A percentile compares a stretch with the other conserved stretches of the same genome.
phyloP scores from a whole-genome alignment of 2,797 vertebrate species.

The Sandelia bainsii region DNA sequence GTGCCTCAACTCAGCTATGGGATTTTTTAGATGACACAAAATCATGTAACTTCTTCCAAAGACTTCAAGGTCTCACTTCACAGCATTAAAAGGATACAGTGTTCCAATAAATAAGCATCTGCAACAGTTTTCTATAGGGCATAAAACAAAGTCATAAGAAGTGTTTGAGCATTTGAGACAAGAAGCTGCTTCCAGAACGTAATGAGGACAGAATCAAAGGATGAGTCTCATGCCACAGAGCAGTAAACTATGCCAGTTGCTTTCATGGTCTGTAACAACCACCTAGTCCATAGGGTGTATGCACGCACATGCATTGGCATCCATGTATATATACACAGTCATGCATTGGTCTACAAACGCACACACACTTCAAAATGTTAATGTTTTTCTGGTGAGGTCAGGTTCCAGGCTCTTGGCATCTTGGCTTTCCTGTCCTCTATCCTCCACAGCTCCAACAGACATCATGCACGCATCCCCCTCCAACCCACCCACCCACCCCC shows the following conservation, averaged over 20 bases:
- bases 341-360: constrained; percentile 34
- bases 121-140: constrained; percentile 33
- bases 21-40: constrained; percentile 46
- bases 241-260: constrained; percentile 70
- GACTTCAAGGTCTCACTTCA: constrained; percentile 30
- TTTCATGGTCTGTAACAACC: constrained; percentile 70
- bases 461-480: constrained; percentile 25
- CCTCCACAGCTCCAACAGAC: constrained; percentile 62
- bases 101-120: constrained; percentile 49
- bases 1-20: background rate
- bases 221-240: constrained; percentile 54
- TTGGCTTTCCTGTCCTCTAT: constrained; percentile 66
- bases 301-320: constrained; percentile 26
- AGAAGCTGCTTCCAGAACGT: constrained; percentile 54
- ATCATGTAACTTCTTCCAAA: constrained; percentile 44
- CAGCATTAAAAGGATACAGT: constrained; percentile 49
- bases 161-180: constrained; percentile 39
- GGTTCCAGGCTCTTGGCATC: constrained; percentile 76
- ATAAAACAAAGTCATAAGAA: constrained; percentile 58
- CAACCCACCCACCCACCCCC: background rate
- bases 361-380: constrained; percentile 63
- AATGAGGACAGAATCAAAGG: constrained; percentile 62
- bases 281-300: constrained; percentile 50
- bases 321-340: constrained; percentile 38
- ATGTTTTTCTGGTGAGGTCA: constrained; percentile 81